Conservation (phyloP, 1,140 invertebrate genomes). For the Halesus radiatus region DNA sequence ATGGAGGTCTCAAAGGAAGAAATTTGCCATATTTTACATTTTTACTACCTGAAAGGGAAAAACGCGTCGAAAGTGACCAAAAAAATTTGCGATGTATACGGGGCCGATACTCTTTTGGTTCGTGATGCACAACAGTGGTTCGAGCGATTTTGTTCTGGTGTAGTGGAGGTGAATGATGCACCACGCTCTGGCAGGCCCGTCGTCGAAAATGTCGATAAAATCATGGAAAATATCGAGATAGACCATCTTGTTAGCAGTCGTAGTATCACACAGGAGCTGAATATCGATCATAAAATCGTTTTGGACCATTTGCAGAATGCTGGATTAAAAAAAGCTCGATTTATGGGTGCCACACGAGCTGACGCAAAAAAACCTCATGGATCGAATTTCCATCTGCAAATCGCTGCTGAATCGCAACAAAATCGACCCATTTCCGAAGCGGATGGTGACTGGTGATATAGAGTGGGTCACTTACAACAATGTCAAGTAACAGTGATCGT, state of each 20-base stretch:
- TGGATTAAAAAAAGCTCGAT: slow-evolving; percentile 13
- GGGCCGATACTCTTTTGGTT: slow-evolving; percentile 17
- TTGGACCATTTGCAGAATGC: slow-evolving; percentile 10
- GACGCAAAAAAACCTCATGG: slow-evolving; percentile 25
- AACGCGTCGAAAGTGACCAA: background rate
- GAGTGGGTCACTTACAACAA: slow-evolving; percentile 10
- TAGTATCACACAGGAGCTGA: slow-evolving; percentile 14
- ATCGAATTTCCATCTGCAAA: slow-evolving; percentile 25
- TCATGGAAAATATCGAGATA: slow-evolving; percentile 23
- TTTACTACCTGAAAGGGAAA: background rate
- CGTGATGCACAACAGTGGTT: slow-evolving; percentile 21
- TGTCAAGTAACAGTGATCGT: background rate
- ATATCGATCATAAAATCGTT: slow-evolving; percentile 20
- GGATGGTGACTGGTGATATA: slow-evolving; percentile 13
- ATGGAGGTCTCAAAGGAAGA: slow-evolving; percentile 29
- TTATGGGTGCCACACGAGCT: background rate
- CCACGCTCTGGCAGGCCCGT: slow-evolving; percentile 21
- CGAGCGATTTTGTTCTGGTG: slow-evolving; percentile 17
- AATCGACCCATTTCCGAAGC: slow-evolving; percentile 23
- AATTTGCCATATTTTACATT: slow-evolving; percentile 2
- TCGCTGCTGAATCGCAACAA: slow-evolving; percentile 31
- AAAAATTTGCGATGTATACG: slow-evolving; percentile 7
- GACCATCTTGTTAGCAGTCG: slow-evolving; percentile 14
- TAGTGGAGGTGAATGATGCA: slow-evolving; percentile 21
- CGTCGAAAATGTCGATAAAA: slow-evolving; percentile 20